phyloP scores from a whole-genome alignment of 2,888 invertebrate genomes.

The Itoplectis maculator region DNA sequence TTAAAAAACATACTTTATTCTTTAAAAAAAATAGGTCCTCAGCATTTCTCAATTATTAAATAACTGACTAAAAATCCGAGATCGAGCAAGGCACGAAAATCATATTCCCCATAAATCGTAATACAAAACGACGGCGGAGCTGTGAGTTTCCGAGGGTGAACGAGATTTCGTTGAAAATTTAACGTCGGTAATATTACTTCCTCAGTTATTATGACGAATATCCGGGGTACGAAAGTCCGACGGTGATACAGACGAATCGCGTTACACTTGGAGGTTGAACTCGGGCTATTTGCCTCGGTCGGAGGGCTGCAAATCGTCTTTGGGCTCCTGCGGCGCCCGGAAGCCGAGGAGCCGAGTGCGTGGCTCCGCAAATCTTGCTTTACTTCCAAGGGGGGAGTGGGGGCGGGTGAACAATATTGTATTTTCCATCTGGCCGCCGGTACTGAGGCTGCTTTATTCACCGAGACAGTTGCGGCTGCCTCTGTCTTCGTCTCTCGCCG shows the following conservation, averaged over 20 bases:
- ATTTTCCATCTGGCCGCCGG: conserved; percentile 17
- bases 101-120: too few species aligned
- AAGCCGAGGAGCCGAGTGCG: neutral
- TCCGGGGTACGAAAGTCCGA: neutral
- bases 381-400: conserved; percentile 14
- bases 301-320: conserved; percentile 3
- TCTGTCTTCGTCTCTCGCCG: conserved; percentile 11
- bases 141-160: too few species aligned
- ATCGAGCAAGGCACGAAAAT: too few species aligned
- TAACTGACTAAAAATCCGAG: too few species aligned
- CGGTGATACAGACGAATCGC: neutral
- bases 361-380: conserved; percentile 3
- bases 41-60: too few species aligned
- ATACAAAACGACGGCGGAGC: too few species aligned
- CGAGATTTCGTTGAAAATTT: too few species aligned
- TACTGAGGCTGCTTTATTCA: neutral
- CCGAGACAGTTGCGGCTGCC: conserved; percentile 4
- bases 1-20: too few species aligned
- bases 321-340: neutral
- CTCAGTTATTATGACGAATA: neutral
- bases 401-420: conserved; percentile 26
- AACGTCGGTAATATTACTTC: neutral
- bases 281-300: conserved; percentile 6
- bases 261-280: conserved; percentile 16
- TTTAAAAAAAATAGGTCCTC: too few species aligned